Conservation (phyloP, 2,113 vertebrate genomes). For the Rostratula benghalensis region DNA sequence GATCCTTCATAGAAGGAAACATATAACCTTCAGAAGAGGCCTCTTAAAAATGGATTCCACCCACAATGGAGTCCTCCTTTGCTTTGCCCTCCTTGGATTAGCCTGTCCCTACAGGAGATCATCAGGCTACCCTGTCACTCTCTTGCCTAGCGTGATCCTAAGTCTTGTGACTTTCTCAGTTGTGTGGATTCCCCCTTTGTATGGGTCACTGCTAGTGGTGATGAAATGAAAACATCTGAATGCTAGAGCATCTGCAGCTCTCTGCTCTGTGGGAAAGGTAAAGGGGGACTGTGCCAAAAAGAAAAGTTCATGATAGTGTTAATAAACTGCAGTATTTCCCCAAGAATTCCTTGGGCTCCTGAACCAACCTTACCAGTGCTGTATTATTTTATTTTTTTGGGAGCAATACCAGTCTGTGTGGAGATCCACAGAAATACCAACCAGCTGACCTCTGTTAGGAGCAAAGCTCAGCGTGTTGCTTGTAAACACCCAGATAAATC, state of each 20-base stretch:
- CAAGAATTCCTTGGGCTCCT: neutral
- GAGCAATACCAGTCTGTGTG: neutral
- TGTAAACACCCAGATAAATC: neutral
- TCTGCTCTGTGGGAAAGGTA: neutral
- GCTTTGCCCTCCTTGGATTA: neutral
- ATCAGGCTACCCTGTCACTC: neutral
- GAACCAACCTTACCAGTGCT: neutral
- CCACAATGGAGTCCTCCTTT: neutral
- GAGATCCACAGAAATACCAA: neutral
- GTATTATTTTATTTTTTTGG: neutral
- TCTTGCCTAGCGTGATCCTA: neutral
- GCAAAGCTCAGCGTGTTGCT: neutral
- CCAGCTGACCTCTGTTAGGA: neutral
- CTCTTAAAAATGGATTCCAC: neutral
- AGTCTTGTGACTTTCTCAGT: neutral
- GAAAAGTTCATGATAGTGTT: neutral
- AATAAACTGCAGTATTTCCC: constrained; percentile 35
- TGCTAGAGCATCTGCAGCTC: neutral
- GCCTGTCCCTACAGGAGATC: neutral
- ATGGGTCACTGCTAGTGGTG: neutral
- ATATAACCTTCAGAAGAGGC: neutral
- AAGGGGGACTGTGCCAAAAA: constrained; percentile 48
- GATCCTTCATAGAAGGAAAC: neutral
- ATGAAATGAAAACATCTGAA: neutral
- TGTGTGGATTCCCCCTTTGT: neutral